These are phyloP conservation scores for Etia nguti DNA, from an alignment of 2,113 vertebrate genomes.

Conservation along the genomic window DNA sequence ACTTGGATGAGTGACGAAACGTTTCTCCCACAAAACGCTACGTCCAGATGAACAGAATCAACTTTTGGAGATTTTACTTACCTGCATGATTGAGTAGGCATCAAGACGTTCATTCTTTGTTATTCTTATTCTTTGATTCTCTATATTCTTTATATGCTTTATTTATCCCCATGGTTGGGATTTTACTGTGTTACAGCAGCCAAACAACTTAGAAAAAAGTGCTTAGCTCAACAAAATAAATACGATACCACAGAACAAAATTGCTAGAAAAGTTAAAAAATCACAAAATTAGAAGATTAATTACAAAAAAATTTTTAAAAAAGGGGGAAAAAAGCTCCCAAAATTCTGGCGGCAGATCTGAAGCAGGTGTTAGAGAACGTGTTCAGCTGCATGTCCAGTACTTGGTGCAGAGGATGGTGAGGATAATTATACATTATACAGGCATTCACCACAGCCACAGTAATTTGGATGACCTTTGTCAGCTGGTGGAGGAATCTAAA, in stretches of 20 bases:
- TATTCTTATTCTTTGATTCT: not conserved
- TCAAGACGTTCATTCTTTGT: not conserved
- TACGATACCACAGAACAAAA: not conserved
- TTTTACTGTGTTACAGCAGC: not conserved
- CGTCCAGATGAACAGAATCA: too few species aligned
- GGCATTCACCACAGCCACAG: not conserved
- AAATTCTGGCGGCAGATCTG: not conserved
- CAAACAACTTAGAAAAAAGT: not conserved
- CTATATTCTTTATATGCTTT: not conserved
- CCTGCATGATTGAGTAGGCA: too few species aligned
- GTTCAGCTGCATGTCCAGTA: not conserved
- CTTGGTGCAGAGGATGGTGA: not conserved
- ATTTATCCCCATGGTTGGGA: not conserved
- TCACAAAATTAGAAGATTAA: not conserved
- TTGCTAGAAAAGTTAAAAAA: not conserved
- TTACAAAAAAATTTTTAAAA: not conserved
- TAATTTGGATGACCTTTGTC: not conserved
- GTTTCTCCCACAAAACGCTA: too few species aligned
- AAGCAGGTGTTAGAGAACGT: not conserved
- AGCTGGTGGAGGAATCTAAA: not conserved
- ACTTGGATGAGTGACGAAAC: too few species aligned
- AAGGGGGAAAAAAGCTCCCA: not conserved
- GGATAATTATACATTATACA: not conserved
- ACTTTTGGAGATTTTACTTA: too few species aligned
- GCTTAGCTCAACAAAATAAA: not conserved